phyloP scores from a whole-genome alignment of 2,113 vertebrate species.

The Naja naja region DNA sequence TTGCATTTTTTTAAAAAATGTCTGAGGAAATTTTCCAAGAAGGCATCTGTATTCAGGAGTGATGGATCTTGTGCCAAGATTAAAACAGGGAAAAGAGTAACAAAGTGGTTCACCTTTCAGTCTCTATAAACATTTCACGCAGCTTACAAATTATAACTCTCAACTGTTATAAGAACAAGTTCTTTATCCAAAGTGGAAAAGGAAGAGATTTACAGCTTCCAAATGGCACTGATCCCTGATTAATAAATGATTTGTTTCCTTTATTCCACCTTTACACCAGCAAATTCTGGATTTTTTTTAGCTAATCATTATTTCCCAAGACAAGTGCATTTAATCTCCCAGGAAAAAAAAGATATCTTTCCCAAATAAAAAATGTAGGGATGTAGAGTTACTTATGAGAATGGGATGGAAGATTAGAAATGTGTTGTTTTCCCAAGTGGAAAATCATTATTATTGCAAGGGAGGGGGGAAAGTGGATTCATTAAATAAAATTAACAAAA shows the following conservation, averaged over 20 bases:
- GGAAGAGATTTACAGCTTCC: neutral
- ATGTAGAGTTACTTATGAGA: neutral
- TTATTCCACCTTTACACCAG: neutral
- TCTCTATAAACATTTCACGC: neutral
- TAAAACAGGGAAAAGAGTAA: neutral
- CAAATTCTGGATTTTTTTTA: neutral
- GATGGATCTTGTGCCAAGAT: neutral
- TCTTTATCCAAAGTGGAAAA: neutral
- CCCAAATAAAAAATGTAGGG: neutral
- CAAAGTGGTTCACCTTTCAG: neutral
- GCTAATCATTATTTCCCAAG: neutral
- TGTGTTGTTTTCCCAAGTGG: neutral
- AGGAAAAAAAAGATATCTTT: neutral
- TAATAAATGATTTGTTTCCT: neutral
- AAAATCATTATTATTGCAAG: neutral
- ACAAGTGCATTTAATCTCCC: neutral
- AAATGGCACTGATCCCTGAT: neutral
- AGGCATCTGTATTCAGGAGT: neutral
- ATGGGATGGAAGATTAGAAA: neutral
- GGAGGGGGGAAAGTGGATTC: neutral
- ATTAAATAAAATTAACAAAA: neutral
- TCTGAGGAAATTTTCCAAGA: conserved; percentile 1
- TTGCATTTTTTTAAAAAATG: neutral
- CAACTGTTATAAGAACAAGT: neutral
- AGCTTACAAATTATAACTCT: neutral